Conservation (phyloP, 2,113 vertebrate genomes). For the Grammomys surdaster region DNA sequence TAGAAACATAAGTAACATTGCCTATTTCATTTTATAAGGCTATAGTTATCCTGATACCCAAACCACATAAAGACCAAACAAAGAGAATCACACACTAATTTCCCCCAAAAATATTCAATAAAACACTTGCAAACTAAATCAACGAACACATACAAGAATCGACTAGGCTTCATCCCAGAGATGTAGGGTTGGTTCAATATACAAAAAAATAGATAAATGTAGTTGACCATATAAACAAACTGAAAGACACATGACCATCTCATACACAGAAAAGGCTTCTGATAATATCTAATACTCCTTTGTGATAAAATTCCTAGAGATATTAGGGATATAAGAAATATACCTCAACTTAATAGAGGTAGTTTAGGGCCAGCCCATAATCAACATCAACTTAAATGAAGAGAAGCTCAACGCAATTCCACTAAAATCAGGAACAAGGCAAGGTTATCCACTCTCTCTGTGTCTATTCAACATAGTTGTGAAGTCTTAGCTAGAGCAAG, state of each 20-base stretch:
- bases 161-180: background rate
- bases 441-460: background rate
- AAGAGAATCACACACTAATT: background rate
- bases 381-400: background rate
- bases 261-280: background rate
- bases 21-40: background rate
- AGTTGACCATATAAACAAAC: background rate
- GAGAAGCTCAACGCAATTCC: background rate
- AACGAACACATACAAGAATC: background rate
- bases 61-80: background rate
- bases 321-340: background rate
- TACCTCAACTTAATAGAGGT: background rate
- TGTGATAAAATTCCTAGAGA: background rate
- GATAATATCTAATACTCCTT: background rate
- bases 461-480: background rate
- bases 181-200: background rate
- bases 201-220: background rate
- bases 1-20: background rate
- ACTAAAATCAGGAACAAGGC: background rate
- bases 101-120: background rate
- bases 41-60: background rate
- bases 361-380: background rate
- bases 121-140: background rate
- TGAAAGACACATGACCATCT: background rate
- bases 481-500: background rate